Base-by-base conservation (phyloP, 92 coral and sea anemone genomes). In the Siderastrea radians region DNA sequence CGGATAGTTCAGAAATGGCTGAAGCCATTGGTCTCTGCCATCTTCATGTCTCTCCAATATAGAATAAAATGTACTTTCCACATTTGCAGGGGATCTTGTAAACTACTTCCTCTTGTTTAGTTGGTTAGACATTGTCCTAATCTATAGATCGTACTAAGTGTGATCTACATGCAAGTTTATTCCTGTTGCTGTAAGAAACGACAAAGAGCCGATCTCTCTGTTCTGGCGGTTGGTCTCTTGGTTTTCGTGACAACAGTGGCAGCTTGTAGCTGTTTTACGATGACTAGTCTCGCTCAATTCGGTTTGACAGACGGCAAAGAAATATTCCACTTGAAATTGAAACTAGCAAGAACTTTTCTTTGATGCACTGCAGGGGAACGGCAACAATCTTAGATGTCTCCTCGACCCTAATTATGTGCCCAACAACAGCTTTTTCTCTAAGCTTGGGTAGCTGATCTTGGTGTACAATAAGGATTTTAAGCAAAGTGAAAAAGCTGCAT, bases 261-360 rank as follows among this genome's bases (percentile, higher is more conserved):
- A n/a, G 49, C 66, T 1, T 49, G 66, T 12, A 62, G 49, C 38
- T 68, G 43, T 81, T 7, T 68, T 69, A 8, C 47, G 54, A 62
- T 60, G 74, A 59, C 82, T 62, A 84, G 85, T 89, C 92, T 70
- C 86, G 54, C 83, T 89, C 92, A 4, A 84, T 68, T 84, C 81
- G 68, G 92, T 89, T 84, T 69, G 81, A 81, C 81, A 89, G 77
- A n/a, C 84, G 85, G 58, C 92, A 89, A 69, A 89, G 78, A 67
- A 84, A 89, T 50, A 43, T 75, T 54, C 92, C 69, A 38, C 47
- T 82, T 8, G 88, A 84, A 71, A 76, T 70, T 60, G 92, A 68
- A 57, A 89, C 89, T 4, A 67, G 48, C 87, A 89, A 58, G 13
- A 89, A 77, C 52, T 89, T 89, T 84, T 46, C 49, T 80, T 84